phyloP scores from a whole-genome alignment of 2,797 vertebrate species.

The Allobates femoralis region DNA sequence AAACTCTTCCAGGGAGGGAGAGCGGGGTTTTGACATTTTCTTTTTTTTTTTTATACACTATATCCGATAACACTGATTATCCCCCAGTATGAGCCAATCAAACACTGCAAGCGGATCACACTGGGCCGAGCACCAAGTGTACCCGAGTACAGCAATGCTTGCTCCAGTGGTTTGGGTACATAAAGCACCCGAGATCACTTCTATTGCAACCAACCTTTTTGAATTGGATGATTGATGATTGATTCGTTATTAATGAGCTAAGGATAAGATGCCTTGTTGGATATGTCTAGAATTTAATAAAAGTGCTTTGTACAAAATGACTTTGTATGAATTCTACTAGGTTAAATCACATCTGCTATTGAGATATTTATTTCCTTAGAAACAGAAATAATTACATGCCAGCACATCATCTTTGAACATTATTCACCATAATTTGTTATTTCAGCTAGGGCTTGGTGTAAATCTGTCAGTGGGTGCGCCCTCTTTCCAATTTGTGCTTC shows the following conservation, averaged over 20 bases:
- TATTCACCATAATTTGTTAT: conserved; percentile 29
- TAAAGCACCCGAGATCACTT: too few species aligned
- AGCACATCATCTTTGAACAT: conserved; percentile 23
- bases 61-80: too few species aligned
- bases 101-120: too few species aligned
- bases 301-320: background rate
- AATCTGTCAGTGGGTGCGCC: conserved; percentile 27
- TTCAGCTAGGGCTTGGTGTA: conserved; percentile 22
- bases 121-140: too few species aligned
- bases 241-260: background rate
- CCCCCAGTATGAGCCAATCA: too few species aligned
- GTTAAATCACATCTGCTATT: background rate
- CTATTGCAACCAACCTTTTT: background rate
- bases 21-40: too few species aligned
- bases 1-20: too few species aligned
- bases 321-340: background rate
- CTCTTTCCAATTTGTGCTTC: background rate
- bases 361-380: conserved; percentile 36
- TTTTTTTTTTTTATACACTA: too few species aligned
- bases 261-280: background rate
- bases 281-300: background rate
- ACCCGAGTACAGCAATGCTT: too few species aligned
- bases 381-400: background rate
- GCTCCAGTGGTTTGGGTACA: too few species aligned
- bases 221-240: background rate